phyloP scores from a whole-genome alignment of 2,113 vertebrate genomes.

The Coturnix japonica region DNA sequence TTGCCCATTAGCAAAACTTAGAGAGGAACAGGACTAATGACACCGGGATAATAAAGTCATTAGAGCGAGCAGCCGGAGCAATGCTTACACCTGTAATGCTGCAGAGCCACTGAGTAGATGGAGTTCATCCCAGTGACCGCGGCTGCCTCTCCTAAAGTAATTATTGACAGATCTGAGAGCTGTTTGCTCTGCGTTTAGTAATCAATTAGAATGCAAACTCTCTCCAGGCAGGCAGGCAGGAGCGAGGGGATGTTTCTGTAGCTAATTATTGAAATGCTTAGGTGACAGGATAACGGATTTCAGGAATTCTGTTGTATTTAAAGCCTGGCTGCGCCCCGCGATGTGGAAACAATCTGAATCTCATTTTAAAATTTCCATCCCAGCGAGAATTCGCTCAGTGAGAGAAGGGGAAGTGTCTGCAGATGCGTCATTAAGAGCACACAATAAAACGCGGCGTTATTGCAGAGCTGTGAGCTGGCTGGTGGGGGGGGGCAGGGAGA shows the following conservation, averaged over 20 bases:
- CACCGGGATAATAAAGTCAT: constrained; percentile 73
- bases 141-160: constrained; percentile 54
- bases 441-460: constrained; percentile 37
- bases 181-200: constrained; percentile 58
- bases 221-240: constrained; percentile 25
- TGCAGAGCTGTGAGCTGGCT: not conserved
- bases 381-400: constrained; percentile 63
- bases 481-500: not conserved
- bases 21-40: constrained; percentile 72
- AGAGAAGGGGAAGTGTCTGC: constrained; percentile 49
- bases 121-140: constrained; percentile 50
- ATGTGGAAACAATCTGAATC: constrained; percentile 60
- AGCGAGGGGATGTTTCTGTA: constrained; percentile 27
- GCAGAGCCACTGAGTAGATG: constrained; percentile 50
- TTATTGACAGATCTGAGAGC: constrained; percentile 57
- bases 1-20: constrained; percentile 74
- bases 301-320: constrained; percentile 35
- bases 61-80: constrained; percentile 71
- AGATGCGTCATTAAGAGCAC: constrained; percentile 65
- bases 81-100: constrained; percentile 48
- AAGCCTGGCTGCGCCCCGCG: constrained; percentile 53
- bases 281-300: constrained; percentile 48
- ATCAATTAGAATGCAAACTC: constrained; percentile 66
- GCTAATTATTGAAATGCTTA: constrained; percentile 69
- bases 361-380: constrained; percentile 55